Conservation (phyloP, 37 sponge, comb jelly and placozoan genomes). For the Beroe forskalii region DNA sequence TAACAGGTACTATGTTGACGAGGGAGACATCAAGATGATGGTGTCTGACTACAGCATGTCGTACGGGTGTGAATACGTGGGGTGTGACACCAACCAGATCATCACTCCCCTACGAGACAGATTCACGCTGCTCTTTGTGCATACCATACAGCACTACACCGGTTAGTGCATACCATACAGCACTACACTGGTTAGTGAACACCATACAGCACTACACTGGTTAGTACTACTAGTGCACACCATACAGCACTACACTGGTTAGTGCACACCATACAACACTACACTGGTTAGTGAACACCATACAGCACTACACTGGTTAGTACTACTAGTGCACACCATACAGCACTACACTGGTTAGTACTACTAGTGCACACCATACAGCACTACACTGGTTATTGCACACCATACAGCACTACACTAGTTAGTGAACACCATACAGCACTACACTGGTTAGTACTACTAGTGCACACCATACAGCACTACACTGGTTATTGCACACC, state of each 20-base stretch:
- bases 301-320: too few relatives aligned
- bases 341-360: conserved; percentile 9
- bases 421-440: too few relatives aligned
- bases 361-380: too few relatives aligned
- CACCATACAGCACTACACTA: conserved; percentile 57
- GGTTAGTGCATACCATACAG: background rate
- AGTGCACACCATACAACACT: background rate
- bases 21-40: conserved; percentile 8
- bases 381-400: too few relatives aligned
- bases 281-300: too few relatives aligned
- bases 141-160: conserved; percentile 30
- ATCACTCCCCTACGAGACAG: conserved; percentile 20
- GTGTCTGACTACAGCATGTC: conserved; percentile 27
- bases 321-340: conserved; percentile 41
- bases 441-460: too few relatives aligned
- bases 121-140: conserved; percentile 41
- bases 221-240: conserved; percentile 44
- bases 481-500: too few relatives aligned
- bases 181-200: too few relatives aligned
- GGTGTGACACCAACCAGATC: conserved; percentile 6
- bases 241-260: conserved; percentile 21
- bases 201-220: too few relatives aligned
- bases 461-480: too few relatives aligned
- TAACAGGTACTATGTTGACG: conserved; percentile 50
- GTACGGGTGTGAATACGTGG: conserved; percentile 58